Percentiles rank a stretch among this genome's conserved stretches.
phyloP scores from a whole-genome alignment of 2,888 invertebrate species.

The Coleophora deauratella region DNA sequence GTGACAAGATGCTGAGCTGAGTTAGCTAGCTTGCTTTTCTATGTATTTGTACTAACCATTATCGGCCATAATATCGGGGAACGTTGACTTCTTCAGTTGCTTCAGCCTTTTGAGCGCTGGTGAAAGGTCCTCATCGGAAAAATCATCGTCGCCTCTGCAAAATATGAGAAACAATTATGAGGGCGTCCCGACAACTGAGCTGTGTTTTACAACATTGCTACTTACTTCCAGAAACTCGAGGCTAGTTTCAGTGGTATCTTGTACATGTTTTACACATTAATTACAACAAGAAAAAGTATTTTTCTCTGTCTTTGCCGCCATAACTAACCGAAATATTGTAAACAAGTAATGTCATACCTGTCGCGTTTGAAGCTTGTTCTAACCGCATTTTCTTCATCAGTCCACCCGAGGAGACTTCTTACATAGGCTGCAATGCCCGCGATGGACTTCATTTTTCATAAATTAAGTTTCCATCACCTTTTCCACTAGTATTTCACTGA shows the following conservation, averaged over 20 bases:
- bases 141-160: constrained; percentile 58
- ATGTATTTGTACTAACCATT: constrained; percentile 33
- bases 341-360: constrained; percentile 69
- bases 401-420: constrained; percentile 52
- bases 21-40: not conserved
- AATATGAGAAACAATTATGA: constrained; percentile 14
- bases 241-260: constrained; percentile 51
- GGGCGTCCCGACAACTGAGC: not conserved
- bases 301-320: constrained; percentile 62
- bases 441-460: constrained; percentile 57
- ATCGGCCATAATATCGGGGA: constrained; percentile 44
- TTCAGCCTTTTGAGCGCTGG: constrained; percentile 55
- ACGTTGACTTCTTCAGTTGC: constrained; percentile 44
- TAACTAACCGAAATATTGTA: constrained; percentile 55
- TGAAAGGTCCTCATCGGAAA: constrained; percentile 52
- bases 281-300: constrained; percentile 20
- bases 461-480: constrained; percentile 54
- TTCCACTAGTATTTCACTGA: constrained; percentile 13
- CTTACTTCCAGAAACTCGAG: constrained; percentile 59
- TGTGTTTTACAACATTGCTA: constrained; percentile 10
- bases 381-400: constrained; percentile 39
- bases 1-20: constrained; percentile 9
- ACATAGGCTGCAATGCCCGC: constrained; percentile 57
- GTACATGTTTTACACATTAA: constrained; percentile 33
- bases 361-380: constrained; percentile 60